Base-by-base conservation (phyloP, 2,797 vertebrate genomes). In the Botia kubotai region DNA sequence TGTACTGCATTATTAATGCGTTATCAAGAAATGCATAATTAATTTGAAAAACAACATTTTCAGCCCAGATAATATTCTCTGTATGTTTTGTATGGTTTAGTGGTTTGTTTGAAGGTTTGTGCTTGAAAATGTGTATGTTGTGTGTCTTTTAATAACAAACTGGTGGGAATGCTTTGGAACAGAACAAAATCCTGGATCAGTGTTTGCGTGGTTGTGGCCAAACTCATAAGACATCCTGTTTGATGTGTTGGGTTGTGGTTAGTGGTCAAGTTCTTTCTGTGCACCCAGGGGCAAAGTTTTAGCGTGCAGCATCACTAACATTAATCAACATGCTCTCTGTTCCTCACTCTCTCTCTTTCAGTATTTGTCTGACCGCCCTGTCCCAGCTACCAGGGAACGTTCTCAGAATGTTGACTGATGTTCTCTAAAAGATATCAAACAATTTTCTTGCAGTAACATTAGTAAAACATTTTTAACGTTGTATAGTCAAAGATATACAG, bases 231-330 rank as follows among this genome's bases (percentile, higher is more conserved):
- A 67, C 33, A 26, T 66, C 43, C 3, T 48, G 52, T 85, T 77
- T 65, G 78, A 80, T 69, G 77, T 75, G 65, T 72, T 58, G 17
- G 6, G 6, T 55, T 70, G 57, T 53, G 60, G 71, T 75, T 50
- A 8, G 60, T 78, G 71, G 67, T 82, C 62, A 70, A 57, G 55
- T 66, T 70, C 10, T 65, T 26, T 77, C 26, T 39, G 29, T 26
- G 26, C 57, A 70, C 29, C 57, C 57, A 48, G 17, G 65, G 48
- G 76, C 50, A 12, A 21, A 67, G 21, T 39, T 67, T 57, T 48
- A 67, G 33, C 43, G 29, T 73, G 16, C 26, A 62, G 36, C 29
- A 68, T 79, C 66, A 55, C 57, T 48, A 23, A 29, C 52, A 43
- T 68, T 17, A 17, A 46, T 63, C 60, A 69, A 1, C 33, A 17